Conservation (phyloP, 1,140 invertebrate genomes). For the Cydia fagiglandana region DNA sequence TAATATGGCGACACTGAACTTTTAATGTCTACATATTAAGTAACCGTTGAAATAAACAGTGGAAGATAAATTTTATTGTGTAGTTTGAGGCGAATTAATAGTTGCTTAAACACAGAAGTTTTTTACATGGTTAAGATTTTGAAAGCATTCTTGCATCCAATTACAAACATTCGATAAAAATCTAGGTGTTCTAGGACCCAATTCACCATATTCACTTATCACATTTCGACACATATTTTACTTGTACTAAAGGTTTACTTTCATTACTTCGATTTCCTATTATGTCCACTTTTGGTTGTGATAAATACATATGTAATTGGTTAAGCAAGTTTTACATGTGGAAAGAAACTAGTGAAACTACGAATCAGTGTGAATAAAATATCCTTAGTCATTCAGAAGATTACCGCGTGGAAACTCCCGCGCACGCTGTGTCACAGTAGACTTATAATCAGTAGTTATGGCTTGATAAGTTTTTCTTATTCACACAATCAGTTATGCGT, state of each 20-base stretch:
- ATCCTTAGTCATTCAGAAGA: slow-evolving; percentile 25
- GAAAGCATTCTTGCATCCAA: too few relatives aligned
- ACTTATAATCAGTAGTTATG: neutral
- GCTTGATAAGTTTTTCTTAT: neutral
- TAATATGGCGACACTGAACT: neutral
- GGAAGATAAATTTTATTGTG: neutral
- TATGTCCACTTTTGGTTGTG: neutral
- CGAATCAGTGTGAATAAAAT: slow-evolving; percentile 15
- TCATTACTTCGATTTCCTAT: too few relatives aligned
- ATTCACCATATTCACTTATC: too few relatives aligned
- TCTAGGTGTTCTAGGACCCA: too few relatives aligned
- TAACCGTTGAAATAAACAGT: slow-evolving; percentile 9
- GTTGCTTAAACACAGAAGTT: neutral
- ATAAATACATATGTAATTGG: neutral
- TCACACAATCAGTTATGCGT: too few relatives aligned
- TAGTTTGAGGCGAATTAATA: neutral
- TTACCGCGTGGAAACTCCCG: slow-evolving; percentile 23
- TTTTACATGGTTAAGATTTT: neutral
- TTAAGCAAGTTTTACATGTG: neutral
- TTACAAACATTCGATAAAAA: too few relatives aligned
- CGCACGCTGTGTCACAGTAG: slow-evolving; percentile 19
- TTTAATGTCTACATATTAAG: slow-evolving; percentile 4
- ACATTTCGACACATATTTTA: too few relatives aligned
- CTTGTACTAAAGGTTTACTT: too few relatives aligned
- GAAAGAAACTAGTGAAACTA: neutral